Evolutionary conservation across 2,888 invertebrate species (phyloP).

Genomic region (Aricia artaxerxes): DNA sequence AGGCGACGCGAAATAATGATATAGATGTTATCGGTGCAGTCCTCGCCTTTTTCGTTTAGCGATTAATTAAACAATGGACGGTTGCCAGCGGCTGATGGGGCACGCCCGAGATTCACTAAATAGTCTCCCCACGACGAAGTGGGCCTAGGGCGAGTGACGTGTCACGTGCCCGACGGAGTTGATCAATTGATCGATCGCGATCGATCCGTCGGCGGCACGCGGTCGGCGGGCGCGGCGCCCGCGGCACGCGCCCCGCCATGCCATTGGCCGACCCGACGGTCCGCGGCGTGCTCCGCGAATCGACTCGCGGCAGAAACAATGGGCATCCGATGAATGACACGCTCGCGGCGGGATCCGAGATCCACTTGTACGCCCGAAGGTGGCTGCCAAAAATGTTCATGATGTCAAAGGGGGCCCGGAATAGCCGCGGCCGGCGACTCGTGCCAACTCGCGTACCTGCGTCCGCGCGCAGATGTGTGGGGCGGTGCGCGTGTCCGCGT

Average conservation of each 20-base stretch:
- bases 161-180: constrained; percentile 52
- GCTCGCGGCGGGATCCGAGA: constrained; percentile 58
- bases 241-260: constrained; percentile 52
- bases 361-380: constrained; percentile 68
- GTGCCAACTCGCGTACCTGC: constrained; percentile 70
- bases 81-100: constrained; percentile 6
- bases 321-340: constrained; percentile 77
- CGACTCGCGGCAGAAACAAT: constrained; percentile 73
- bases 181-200: constrained; percentile 73
- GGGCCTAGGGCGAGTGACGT: constrained; percentile 45
- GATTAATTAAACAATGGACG: constrained; percentile 29
- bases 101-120: constrained; percentile 5
- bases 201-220: constrained; percentile 51
- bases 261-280: constrained; percentile 64
- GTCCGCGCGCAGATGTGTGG: constrained; percentile 34
- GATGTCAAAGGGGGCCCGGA: constrained; percentile 69
- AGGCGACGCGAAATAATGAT: neutral
- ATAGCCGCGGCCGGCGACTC: constrained; percentile 66
- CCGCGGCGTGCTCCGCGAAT: constrained; percentile 64
- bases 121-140: neutral
- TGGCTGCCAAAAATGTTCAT: constrained; percentile 74
- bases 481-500: constrained; percentile 43
- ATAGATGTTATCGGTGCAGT: neutral
- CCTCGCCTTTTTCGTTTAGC: constrained; percentile 4
- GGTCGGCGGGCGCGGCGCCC: constrained; percentile 63